Conservation (phyloP, 1,140 invertebrate species). For the Bathynomus jamesi region DNA sequence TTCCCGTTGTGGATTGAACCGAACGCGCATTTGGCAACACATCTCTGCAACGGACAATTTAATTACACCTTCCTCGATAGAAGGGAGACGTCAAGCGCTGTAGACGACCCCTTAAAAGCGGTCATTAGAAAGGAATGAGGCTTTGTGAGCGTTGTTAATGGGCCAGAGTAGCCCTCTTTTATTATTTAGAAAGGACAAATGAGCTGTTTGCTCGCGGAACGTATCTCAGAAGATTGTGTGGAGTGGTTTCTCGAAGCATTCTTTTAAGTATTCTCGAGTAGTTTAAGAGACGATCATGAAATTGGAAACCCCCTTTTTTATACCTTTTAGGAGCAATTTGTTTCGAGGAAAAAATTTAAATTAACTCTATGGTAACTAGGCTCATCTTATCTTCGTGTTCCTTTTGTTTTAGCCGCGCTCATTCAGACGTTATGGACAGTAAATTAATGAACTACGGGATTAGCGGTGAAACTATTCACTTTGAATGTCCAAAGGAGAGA, state of each 20-base stretch:
- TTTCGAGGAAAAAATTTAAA: not conserved
- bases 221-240: not conserved
- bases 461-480: too few relatives aligned
- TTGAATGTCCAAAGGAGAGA: too few relatives aligned
- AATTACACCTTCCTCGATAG: not conserved
- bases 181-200: conserved; percentile 1
- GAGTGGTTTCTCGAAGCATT: too few relatives aligned
- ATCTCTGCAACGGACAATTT: not conserved
- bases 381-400: too few relatives aligned
- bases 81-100: not conserved
- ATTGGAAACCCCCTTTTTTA: not conserved
- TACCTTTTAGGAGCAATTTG: not conserved
- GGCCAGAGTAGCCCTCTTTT: not conserved
- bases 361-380: not conserved
- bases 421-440: too few relatives aligned
- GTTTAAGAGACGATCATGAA: not conserved
- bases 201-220: not conserved
- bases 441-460: too few relatives aligned
- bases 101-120: not conserved
- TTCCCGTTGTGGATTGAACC: too few relatives aligned
- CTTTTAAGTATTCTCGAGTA: too few relatives aligned
- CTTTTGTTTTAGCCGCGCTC: too few relatives aligned
- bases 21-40: not conserved
- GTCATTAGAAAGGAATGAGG: not conserved
- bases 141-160: not conserved